A percentile compares a stretch with the other conserved stretches of the same genome.
These are phyloP conservation scores for Hucho hucho DNA, from an alignment of 2,113 vertebrate species.

Conservation along the genomic window DNA sequence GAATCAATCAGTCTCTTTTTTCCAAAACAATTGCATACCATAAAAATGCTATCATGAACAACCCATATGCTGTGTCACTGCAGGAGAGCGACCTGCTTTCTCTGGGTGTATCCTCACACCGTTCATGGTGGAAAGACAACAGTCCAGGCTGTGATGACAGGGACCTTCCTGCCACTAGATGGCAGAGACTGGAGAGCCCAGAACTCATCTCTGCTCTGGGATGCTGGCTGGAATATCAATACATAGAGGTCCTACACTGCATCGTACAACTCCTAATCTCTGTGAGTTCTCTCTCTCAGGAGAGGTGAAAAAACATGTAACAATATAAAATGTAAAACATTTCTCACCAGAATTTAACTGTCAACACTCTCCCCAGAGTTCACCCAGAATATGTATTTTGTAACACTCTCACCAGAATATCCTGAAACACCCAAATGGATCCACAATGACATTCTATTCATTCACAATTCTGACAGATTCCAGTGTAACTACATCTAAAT, in stretches of 20 bases:
- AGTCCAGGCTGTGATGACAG: conserved; percentile 74
- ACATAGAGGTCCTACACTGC: conserved; percentile 86
- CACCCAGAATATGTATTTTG: not conserved
- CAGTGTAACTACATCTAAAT: conserved; percentile 34
- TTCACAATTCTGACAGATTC: conserved; percentile 23
- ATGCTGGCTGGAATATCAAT: conserved; percentile 81
- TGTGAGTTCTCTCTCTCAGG: conserved; percentile 66
- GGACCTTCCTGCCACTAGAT: conserved; percentile 57
- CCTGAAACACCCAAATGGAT: no score
- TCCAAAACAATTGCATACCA: not conserved
- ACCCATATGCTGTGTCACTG: not conserved
- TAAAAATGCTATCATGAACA: not conserved
- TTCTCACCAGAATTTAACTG: not conserved
- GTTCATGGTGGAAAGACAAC: conserved; percentile 85
- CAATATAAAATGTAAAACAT: not conserved
- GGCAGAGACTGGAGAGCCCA: conserved; percentile 73
- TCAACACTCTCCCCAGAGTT: not conserved
- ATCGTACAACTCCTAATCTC: conserved; percentile 79
- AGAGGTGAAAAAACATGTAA: no score
- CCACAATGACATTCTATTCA: conserved; percentile 20
- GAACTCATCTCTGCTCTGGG: conserved; percentile 74
- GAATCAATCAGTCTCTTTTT: no score
- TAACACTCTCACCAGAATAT: no score
- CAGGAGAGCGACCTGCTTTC: conserved; percentile 85
- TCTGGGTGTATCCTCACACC: conserved; percentile 79